Evolutionary conservation across 2,888 invertebrate species (phyloP), one percentile per base, ranked within the genome.

Genomic region (Polyploca ridens): DNA sequence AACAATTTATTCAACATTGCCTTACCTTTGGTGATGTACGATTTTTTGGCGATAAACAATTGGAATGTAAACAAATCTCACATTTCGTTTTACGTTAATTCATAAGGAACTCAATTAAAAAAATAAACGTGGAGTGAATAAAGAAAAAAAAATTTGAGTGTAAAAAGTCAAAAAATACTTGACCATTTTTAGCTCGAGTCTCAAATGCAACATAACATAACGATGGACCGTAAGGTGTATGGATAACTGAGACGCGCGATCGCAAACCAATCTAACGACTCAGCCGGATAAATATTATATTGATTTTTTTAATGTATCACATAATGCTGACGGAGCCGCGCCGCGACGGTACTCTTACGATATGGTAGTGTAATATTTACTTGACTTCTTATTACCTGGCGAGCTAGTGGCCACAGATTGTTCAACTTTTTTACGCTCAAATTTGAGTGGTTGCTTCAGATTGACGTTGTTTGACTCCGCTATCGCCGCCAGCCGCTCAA

Each of bases 401-500:
- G 94, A 94, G 94, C 94, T 94, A 94, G 94, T 94, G 94, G 94
- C 94, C 94, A 94, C 94, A 84, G 94, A 94, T 94, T 94, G 94
- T 94, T 94, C 94, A 94, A 94, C 94, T 94, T 94, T 94, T 94
- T 94, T 95, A 90, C 94, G 94, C 90, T 96, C 95, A 84, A 96
- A 94, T 84, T 95, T 95, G 77, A 98, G 94, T 74, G 98, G 96
- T 81, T 96, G 97, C 88, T 97, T 97, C 66, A 98, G 95, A 90
- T 97, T 96, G 92, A 98, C 96, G 73, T 96, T 96, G 87, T 97
- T 96, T 64, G 97, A 97, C 90, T 98, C 98, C 1, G 98, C 97
- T 76, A 99, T 96, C 65, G 98, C 97, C 65, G 97, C 98, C 72
- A 99, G 89, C 74, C 97, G 95, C 85, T 99, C 98, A 78, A 99